Base-by-base conservation (phyloP, 1,140 invertebrate genomes). In the Aphaenogaster floridana region DNA sequence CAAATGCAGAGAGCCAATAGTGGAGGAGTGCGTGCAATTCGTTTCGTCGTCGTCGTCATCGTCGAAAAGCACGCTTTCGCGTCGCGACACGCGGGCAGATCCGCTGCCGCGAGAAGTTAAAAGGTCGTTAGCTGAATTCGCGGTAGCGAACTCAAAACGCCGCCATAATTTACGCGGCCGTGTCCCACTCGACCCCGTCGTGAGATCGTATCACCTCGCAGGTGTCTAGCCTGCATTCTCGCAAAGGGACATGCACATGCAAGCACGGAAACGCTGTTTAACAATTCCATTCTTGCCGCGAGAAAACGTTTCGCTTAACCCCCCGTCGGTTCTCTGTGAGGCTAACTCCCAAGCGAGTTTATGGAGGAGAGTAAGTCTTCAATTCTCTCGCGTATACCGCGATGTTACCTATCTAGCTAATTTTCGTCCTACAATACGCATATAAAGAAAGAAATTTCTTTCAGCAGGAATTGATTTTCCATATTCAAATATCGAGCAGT, bases 61-160 rank as follows among this genome's bases (percentile, higher is more conserved):
- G 42, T 83, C 80, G 54, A 61, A 61, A 48, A 48, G 28, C 59
- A 34, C 74, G 34, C 28, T 52, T 71, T 64, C 52, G n/a, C 63
- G n/a, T 42, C 66, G 52, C 48, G 66, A 64, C 74, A 86, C 69
- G 74, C 54, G 50, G 71, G 59, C 59, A 50, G 50, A 45, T 63
- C 63, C 57, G 9, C 34, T 59, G 45, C 42, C 42, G 57, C 42
- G 69, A 88, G 68, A 71, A 57, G 87, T 88, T 92, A 72, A 87
- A 89, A 89, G 87, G 79, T 92, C 86, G 78, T 92, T 91, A 89
- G 87, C 42, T 69, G 66, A 85, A 90, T 91, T 90, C 89, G 78
- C 80, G 28, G 74, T 54, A 52, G 86, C 45, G 42, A 69, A 69
- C 74, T 85, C 86, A 77, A 90, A 92, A 84, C 89, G 78, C 66